Percentiles rank a stretch among this genome's conserved stretches.
phyloP scores from a whole-genome alignment of 2,888 invertebrate genomes.

The Tridacna crocea region DNA sequence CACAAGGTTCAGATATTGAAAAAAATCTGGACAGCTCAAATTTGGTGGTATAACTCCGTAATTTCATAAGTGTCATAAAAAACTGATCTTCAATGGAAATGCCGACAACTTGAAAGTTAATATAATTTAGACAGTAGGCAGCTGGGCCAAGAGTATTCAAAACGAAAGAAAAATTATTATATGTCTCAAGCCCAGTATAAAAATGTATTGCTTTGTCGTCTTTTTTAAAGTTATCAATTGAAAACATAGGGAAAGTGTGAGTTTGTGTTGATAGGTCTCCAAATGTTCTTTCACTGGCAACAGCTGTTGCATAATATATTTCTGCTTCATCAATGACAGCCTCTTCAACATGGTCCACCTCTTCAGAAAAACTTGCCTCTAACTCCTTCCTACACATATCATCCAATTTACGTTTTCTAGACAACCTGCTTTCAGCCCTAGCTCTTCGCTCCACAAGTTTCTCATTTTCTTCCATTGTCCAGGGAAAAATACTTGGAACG shows the following conservation, averaged over 20 bases:
- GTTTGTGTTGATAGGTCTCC: constrained; percentile 20
- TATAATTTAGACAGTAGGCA: constrained; percentile 35
- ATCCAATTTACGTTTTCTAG: not conserved
- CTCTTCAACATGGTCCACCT: not conserved
- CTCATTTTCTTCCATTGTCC: not conserved
- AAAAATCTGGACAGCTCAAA: constrained; percentile 55
- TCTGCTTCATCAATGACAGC: not conserved
- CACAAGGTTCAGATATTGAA: constrained; percentile 43
- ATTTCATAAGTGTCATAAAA: constrained; percentile 50
- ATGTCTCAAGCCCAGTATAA: constrained; percentile 38
- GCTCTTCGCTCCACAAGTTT: not conserved
- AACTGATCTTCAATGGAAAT: constrained; percentile 45
- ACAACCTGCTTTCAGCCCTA: not conserved
- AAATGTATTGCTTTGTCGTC: constrained; percentile 32
- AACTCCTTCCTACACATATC: not conserved
- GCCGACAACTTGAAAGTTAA: constrained; percentile 13
- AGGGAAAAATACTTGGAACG: constrained; percentile 20
- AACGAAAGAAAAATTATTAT: constrained; percentile 27
- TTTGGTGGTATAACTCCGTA: constrained; percentile 42
- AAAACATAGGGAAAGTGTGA: constrained; percentile 21
- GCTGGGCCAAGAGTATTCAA: constrained; percentile 43
- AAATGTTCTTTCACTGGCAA: not conserved
- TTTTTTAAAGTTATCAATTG: constrained; percentile 29
- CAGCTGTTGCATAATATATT: not conserved
- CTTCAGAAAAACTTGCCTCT: not conserved